phyloP scores from a whole-genome alignment of 2,888 invertebrate species.

The Drosophila niveifrons region DNA sequence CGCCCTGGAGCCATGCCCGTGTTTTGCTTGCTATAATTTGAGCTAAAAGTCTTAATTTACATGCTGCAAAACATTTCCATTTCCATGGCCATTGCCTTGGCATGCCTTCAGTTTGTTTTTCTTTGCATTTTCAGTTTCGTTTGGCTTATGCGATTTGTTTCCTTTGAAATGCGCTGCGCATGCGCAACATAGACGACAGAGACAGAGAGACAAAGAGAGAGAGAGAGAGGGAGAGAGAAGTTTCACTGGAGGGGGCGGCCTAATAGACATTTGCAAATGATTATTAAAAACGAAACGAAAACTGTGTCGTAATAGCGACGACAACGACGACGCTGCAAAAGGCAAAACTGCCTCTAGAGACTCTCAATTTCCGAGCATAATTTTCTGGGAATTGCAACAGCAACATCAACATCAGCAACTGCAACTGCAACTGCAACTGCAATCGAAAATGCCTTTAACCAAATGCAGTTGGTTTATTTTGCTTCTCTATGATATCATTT shows the following conservation, averaged over 20 bases:
- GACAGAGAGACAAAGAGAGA: background rate
- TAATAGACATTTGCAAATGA: slow-evolving; percentile 74
- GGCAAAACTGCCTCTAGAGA: slow-evolving; percentile 44
- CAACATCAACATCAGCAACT: slow-evolving; percentile 26
- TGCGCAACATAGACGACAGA: slow-evolving; percentile 46
- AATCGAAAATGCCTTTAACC: slow-evolving; percentile 46
- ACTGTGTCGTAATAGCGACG: slow-evolving; percentile 69
- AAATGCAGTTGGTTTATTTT: slow-evolving; percentile 52
- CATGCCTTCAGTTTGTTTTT: slow-evolving; percentile 42
- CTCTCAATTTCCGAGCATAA: slow-evolving; percentile 72
- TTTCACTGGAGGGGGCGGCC: slow-evolving; percentile 30
- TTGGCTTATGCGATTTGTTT: slow-evolving; percentile 52
- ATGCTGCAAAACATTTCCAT: slow-evolving; percentile 47
- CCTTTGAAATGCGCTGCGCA: slow-evolving; percentile 62
- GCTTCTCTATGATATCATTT: slow-evolving; percentile 52
- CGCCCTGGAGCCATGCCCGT: slow-evolving; percentile 8
- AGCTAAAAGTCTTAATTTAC: slow-evolving; percentile 74
- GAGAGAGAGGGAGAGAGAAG: background rate
- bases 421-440: slow-evolving; percentile 26
- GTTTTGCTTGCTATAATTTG: slow-evolving; percentile 49
- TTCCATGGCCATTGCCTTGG: slow-evolving; percentile 37
- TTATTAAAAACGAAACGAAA: slow-evolving; percentile 78
- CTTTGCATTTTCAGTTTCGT: slow-evolving; percentile 47
- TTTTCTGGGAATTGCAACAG: slow-evolving; percentile 73
- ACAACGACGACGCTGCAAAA: slow-evolving; percentile 43